Evolutionary conservation across 37 sponge, comb jelly and placozoan genomes (phyloP).

Genomic region (Lycopodina hypogea): DNA sequence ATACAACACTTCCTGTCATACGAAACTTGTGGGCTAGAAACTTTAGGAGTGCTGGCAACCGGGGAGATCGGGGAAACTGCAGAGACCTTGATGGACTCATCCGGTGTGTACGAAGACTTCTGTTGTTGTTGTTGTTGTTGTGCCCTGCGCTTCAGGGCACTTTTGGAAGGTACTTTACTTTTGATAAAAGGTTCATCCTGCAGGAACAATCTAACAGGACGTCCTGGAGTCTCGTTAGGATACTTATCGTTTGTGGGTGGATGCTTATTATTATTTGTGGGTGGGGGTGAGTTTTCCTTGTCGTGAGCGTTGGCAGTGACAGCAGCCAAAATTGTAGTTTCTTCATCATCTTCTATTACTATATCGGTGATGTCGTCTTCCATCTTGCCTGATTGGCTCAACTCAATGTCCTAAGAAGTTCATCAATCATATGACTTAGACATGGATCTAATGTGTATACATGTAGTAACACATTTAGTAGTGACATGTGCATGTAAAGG

Average conservation of each 20-base stretch:
- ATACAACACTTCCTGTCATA: constrained; percentile 18
- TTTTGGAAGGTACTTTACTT: constrained; percentile 16
- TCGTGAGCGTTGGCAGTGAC: too few species aligned
- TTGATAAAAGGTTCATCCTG: constrained; percentile 1
- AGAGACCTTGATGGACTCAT: not conserved
- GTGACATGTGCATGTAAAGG: too few species aligned
- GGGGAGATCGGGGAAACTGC: not conserved
- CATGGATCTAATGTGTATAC: too few species aligned
- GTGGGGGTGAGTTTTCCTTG: not conserved
- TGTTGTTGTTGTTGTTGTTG: too few species aligned
- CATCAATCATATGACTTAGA: too few species aligned
- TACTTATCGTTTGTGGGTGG: not conserved
- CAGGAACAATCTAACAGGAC: not conserved
- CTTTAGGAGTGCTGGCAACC: not conserved
- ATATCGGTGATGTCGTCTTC: not conserved
- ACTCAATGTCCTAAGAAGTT: constrained; percentile 4
- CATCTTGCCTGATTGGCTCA: not conserved
- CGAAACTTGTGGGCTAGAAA: not conserved
- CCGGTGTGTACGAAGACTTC: too few species aligned
- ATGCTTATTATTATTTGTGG: not conserved
- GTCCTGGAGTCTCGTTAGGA: not conserved
- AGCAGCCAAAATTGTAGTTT: not conserved
- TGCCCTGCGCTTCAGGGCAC: constrained; percentile 15
- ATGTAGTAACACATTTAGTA: too few species aligned
- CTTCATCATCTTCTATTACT: not conserved